Evolutionary conservation across 2,113 vertebrate species (phyloP), one percentile per base, ranked within the genome.

Genomic region (Lontra canadensis): DNA sequence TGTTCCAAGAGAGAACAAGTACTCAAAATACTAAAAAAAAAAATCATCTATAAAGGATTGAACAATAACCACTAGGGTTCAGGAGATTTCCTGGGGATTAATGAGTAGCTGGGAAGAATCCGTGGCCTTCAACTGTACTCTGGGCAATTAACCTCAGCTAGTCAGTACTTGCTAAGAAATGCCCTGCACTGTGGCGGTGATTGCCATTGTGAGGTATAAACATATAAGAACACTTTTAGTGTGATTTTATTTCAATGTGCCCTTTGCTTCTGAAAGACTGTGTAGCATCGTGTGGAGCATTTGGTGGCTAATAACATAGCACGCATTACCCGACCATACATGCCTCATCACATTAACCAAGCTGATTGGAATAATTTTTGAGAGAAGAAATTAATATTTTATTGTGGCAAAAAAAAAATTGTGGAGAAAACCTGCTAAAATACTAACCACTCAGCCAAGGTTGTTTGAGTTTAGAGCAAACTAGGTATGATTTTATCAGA

Each of bases 61-160:
- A 97, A 97, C 97, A 96, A 89, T 97, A 95, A 90, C 96, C 82
- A 74, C 52, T 36, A 36, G 88, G 83, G 71, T 74, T 59, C 78
- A n/a, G 83, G 84, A 55, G 88, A 73, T 94, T 97, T 98, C 94
- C 96, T 84, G 93, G 95, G 97, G 94, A 44, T 96, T 98, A 98
- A 92, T 92, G 95, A 97, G 74, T 94, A 87, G 82, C 91, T 86
- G 82, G 55, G 73, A 95, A 83, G 87, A 95, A 80, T 34, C 47
- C 34, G 55, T 93, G 93, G 94, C 95, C 90, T 86, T 98, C 89
- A 59, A 2, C 83, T 69, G 29, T 78, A 49, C 81, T 88, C 81
- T 8, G 57, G 95, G 91, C 89, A 92, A 91, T 95, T 97, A 97
- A 88, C 88, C 94, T 86, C 88, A 84, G 90, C 82, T 8, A 89